Base-by-base conservation (phyloP, 1,140 invertebrate species). In the Paralvinella palmiformis region DNA sequence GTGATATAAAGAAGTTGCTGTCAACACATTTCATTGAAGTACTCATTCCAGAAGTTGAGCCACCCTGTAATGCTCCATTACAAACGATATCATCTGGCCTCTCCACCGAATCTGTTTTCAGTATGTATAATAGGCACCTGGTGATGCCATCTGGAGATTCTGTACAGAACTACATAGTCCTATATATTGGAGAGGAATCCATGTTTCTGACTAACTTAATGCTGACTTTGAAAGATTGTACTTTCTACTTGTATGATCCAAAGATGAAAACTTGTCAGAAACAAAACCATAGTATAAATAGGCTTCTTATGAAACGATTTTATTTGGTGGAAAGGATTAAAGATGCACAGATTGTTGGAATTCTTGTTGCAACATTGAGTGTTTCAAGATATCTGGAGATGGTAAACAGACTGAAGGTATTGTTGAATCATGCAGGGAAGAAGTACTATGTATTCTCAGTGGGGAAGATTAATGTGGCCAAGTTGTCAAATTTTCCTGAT, bases 401-500 rank as follows among this genome's bases (percentile, higher is more conserved):
- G 27, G 88, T 96, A n/a, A 80, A 84, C 20, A 84, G 86, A 66
- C 77, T 96, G 50, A 92, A 91, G 78, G 75, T 83, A 41, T 80
- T 91, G 33, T 84, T 91, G 1, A 88, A 86, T 72, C 76, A 82
- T 41, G 86, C 87, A 41, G 88, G 88, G 0, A 94, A 94, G 75
- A 93, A 91, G 73, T 87, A 86, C 59, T 96, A 96, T 72, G 88
- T 91, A n/a, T 86, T 97, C 50, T 90, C 90, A 33, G 88, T 97
- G 59, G 94, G 94, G 2, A 94, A 94, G 81, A 88, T 92, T 20
- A 96, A 93, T 84, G 87, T 89, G 45, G 87, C 89, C 1, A 98
- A 98, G 81, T 79, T 98, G 61, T 92, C 92, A 0, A 98, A 98
- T 81, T 92, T 95, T 80, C 85, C 89, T 59, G 91, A 95, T 82